Percentiles rank a stretch among this genome's conserved stretches.
phyloP scores from a whole-genome alignment of 2,797 vertebrate genomes.

The Notolabrus celidotus region DNA sequence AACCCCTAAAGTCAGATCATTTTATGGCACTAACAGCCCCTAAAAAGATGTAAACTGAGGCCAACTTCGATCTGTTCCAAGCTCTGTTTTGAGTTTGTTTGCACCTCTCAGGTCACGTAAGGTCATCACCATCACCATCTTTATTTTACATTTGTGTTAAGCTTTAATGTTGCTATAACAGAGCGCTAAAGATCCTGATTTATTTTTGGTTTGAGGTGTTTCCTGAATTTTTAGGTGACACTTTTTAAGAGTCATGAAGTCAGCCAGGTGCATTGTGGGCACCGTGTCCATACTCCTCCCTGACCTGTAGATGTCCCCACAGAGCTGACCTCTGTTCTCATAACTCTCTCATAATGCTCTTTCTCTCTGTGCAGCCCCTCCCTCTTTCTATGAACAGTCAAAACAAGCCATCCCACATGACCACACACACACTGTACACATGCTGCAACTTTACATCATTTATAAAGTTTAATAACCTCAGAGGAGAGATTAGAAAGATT shows the following conservation, averaged over 20 bases:
- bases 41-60: not conserved
- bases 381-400: slow-evolving; percentile 43
- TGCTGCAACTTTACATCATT: slow-evolving; percentile 70
- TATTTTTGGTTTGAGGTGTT: not conserved
- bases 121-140: not conserved
- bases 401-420: slow-evolving; percentile 61
- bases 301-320: slow-evolving; percentile 74
- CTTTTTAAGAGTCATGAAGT: not conserved
- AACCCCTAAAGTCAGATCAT: too few species aligned
- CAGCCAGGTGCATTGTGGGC: slow-evolving; percentile 46
- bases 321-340: slow-evolving; percentile 50
- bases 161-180: too few species aligned
- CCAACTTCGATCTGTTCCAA: not conserved
- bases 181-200: not conserved
- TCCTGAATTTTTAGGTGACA: not conserved
- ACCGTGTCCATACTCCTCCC: not conserved
- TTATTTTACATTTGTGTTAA: not conserved
- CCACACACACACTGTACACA: slow-evolving; percentile 26
- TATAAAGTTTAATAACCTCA: not conserved
- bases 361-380: slow-evolving; percentile 17
- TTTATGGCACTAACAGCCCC: not conserved
- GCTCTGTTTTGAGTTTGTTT: not conserved
- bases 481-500: not conserved
- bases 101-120: not conserved
- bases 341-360: not conserved